Evolutionary conservation across 2,797 vertebrate genomes (phyloP).

Genomic region (Aphelocoma californica): DNA sequence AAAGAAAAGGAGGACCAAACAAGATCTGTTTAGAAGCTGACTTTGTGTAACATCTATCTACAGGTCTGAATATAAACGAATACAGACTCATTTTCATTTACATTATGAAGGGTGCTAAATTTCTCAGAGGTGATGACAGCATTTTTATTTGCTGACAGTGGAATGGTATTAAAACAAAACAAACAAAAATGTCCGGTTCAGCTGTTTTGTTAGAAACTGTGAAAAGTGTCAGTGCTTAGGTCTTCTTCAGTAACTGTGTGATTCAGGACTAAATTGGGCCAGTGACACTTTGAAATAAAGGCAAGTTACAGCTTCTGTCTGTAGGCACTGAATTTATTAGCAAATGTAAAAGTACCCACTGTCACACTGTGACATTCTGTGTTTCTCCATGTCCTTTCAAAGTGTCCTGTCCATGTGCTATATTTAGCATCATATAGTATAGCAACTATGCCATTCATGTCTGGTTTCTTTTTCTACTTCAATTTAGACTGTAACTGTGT

Average conservation of each 20-base stretch:
- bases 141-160: not conserved
- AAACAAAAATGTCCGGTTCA: not conserved
- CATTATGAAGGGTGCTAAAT: not conserved
- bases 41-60: not conserved
- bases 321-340: not conserved
- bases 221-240: not conserved
- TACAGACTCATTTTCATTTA: not conserved
- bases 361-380: not conserved
- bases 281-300: not conserved
- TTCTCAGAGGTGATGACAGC: not conserved
- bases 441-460: not conserved
- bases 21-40: not conserved
- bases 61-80: not conserved
- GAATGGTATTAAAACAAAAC: not conserved
- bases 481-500: not conserved
- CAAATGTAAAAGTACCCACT: not conserved
- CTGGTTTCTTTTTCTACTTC: not conserved
- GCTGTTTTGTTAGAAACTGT: not conserved
- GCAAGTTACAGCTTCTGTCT: not conserved
- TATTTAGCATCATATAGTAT: not conserved
- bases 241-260: not conserved
- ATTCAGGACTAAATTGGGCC: not conserved
- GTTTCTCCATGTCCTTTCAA: not conserved
- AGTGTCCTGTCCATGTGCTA: not conserved
- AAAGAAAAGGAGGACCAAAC: not conserved